Evolutionary conservation across 2,888 invertebrate genomes (phyloP).

Genomic region (Schizotus pectinicornis): DNA sequence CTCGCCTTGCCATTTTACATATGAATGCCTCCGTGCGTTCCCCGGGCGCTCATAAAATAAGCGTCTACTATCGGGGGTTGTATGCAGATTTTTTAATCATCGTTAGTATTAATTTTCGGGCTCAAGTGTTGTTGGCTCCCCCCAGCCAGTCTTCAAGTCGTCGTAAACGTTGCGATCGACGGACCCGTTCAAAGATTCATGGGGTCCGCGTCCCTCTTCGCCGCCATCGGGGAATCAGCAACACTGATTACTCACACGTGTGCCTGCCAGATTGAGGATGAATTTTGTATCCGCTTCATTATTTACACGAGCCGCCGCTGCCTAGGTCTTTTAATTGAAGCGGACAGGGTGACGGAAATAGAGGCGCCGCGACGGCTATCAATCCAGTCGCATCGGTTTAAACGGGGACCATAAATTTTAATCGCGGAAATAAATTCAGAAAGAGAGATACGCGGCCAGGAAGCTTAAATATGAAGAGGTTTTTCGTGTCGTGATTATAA

Average conservation of each 20-base stretch:
- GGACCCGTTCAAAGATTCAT: constrained; percentile 36
- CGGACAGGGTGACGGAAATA: not conserved
- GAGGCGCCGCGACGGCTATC: constrained; percentile 16
- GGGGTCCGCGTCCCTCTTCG: constrained; percentile 21
- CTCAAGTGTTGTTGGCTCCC: constrained; percentile 33
- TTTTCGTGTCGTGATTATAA: constrained; percentile 29
- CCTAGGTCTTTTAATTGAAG: constrained; percentile 16
- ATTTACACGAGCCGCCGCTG: constrained; percentile 9
- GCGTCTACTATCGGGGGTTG: constrained; percentile 40
- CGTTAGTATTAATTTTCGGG: constrained; percentile 47
- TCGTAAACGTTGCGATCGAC: constrained; percentile 21
- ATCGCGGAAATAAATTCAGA: constrained; percentile 20
- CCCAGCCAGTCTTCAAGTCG: constrained; percentile 9
- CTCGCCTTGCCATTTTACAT: constrained; percentile 40
- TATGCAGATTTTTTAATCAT: constrained; percentile 50
- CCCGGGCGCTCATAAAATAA: constrained; percentile 42
- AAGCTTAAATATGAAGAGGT: constrained; percentile 19
- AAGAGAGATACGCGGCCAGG: not conserved
- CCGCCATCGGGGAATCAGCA: constrained; percentile 26
- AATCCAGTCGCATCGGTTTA: constrained; percentile 21
- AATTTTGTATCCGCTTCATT: constrained; percentile 34
- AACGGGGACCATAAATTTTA: constrained; percentile 24
- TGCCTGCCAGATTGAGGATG: constrained; percentile 30
- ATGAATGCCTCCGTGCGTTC: constrained; percentile 40
- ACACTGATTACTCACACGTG: constrained; percentile 36